These are phyloP conservation scores for Catharus minimus DNA, from an alignment of 2,113 vertebrate genomes.

Conservation along the genomic window DNA sequence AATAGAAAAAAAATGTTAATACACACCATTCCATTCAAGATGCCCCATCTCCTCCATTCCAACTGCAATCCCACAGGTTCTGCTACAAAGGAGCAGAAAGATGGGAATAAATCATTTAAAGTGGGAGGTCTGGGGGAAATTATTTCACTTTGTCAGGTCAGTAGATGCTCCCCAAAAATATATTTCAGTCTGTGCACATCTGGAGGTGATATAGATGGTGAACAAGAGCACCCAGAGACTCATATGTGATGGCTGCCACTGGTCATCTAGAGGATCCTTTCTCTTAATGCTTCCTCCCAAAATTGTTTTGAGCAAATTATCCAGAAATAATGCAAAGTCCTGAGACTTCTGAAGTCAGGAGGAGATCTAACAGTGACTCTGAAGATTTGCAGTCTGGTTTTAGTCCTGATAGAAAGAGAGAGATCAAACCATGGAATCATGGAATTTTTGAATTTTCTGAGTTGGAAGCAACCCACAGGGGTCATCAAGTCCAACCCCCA, in stretches of 20 bases:
- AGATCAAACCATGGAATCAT: background rate
- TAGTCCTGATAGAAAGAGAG: background rate
- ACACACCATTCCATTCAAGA: background rate
- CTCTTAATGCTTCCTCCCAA: background rate
- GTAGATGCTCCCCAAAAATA: background rate
- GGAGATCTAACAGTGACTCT: background rate
- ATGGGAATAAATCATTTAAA: background rate
- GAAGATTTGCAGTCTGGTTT: background rate
- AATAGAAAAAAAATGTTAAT: background rate
- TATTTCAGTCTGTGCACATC: background rate
- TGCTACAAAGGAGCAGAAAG: background rate
- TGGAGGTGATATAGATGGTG: background rate
- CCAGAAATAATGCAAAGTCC: background rate
- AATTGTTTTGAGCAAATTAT: background rate
- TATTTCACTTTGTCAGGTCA: background rate
- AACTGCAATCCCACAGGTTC: background rate
- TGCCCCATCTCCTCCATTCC: fast-evolving
- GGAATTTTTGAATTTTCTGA: background rate
- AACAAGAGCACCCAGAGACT: background rate
- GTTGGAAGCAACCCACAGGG: background rate
- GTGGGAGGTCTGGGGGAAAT: background rate
- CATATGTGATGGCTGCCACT: background rate
- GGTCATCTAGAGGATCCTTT: background rate
- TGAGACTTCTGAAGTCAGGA: background rate
- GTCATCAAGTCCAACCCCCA: background rate